These are phyloP conservation scores for Macropus fuliginosus DNA, from an alignment of 2,797 vertebrate genomes.

Conservation along the genomic window DNA sequence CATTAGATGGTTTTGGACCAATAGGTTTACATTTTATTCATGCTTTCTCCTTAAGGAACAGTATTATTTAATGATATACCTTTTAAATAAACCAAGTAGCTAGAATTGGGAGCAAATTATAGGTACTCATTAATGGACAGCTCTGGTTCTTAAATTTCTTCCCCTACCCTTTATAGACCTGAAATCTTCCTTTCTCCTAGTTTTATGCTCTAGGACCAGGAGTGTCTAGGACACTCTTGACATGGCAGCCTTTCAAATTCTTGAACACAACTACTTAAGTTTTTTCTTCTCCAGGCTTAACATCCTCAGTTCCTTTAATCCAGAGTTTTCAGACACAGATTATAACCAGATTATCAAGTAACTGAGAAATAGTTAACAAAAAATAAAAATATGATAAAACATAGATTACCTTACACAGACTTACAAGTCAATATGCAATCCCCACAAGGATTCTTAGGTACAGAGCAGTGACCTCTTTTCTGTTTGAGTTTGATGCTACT, in stretches of 20 bases:
- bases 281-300: background rate
- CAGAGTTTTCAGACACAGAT: background rate
- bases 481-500: background rate
- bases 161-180: background rate
- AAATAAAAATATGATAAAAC: background rate
- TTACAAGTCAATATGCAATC: background rate
- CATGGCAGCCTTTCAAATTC: background rate
- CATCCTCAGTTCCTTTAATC: background rate
- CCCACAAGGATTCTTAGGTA: background rate
- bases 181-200: background rate
- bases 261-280: background rate
- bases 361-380: background rate
- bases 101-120: background rate
- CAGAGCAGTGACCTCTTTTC: background rate
- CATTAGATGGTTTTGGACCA: slow-evolving; percentile 46
- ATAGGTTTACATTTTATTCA: slow-evolving; percentile 49
- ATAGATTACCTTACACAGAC: background rate
- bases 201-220: background rate
- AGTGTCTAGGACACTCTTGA: background rate
- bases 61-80: slow-evolving; percentile 55
- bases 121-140: slow-evolving; percentile 10
- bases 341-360: background rate
- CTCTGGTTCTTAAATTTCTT: background rate
- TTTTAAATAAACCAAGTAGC: slow-evolving; percentile 30
- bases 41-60: slow-evolving; percentile 52